These are phyloP conservation scores for Cepaea hortensis DNA, from an alignment of 2,888 invertebrate genomes.

Conservation along the genomic window DNA sequence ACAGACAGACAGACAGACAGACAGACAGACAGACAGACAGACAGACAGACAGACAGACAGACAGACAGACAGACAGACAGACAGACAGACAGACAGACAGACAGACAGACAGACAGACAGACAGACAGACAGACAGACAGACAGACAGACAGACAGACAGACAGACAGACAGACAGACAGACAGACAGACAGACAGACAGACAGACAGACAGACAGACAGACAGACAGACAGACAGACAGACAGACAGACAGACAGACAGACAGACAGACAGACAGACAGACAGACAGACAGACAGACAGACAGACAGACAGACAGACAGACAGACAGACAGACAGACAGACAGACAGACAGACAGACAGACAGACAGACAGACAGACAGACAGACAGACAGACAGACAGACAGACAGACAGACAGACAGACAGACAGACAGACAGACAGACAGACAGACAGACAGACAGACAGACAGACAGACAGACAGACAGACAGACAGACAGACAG, in stretches of 20 bases:
- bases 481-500: too few species aligned
- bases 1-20: not conserved
- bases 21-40: constrained; percentile 16
- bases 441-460: not conserved
- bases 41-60: too few species aligned
- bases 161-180: too few species aligned
- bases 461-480: not conserved
- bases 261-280: not conserved
- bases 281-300: not conserved
- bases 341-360: not conserved
- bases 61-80: not conserved
- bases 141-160: too few species aligned
- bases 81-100: not conserved
- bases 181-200: too few species aligned
- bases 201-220: not conserved
- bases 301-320: not conserved
- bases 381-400: not conserved
- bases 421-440: not conserved
- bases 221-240: not conserved
- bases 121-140: too few species aligned
- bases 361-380: not conserved
- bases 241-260: not conserved
- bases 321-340: not conserved
- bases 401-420: not conserved
- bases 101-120: not conserved